phyloP scores from a whole-genome alignment of 2,797 vertebrate genomes.

The Aselliscus stoliczkanus region DNA sequence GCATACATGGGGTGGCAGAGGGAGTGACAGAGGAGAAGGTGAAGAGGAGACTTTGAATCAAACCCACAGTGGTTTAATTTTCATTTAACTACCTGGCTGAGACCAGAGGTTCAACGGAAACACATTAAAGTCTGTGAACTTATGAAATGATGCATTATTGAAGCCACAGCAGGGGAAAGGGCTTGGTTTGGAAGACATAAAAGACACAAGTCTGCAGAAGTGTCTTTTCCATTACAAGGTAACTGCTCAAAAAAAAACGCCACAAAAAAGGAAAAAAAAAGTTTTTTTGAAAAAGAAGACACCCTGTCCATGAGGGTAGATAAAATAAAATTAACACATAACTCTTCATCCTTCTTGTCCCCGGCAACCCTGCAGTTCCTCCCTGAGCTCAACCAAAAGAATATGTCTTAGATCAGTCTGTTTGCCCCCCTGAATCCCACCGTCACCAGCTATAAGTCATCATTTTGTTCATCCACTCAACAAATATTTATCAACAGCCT shows the following conservation, averaged over 20 bases:
- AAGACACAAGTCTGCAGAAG: constrained; percentile 63
- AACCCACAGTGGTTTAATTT: constrained; percentile 72
- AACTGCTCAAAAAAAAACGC: constrained; percentile 41
- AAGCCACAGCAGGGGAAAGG: constrained; percentile 75
- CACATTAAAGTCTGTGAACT: constrained; percentile 72
- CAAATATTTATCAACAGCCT: not conserved
- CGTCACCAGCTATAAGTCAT: not conserved
- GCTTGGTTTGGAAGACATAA: constrained; percentile 68
- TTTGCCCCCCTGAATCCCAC: not conserved
- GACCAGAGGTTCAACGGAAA: constrained; percentile 61
- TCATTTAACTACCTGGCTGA: constrained; percentile 73
- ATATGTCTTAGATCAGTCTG: not conserved
- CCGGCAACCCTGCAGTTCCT: not conserved
- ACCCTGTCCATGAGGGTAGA: constrained; percentile 1
- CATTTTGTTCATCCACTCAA: not conserved
- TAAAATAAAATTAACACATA: not conserved
- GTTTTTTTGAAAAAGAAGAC: constrained; percentile 66
- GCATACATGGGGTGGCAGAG: not conserved
- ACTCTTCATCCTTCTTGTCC: not conserved
- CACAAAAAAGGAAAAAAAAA: not conserved
- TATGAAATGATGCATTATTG: constrained; percentile 75
- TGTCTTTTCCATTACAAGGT: constrained; percentile 68
- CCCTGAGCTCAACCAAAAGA: not conserved
- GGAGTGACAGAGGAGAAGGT: constrained; percentile 40
- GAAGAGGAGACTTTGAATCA: constrained; percentile 61